A percentile compares a stretch with the other conserved stretches of the same genome.
These are phyloP conservation scores for Anguilla marmorata DNA, from an alignment of 2,797 vertebrate species.

Conservation along the genomic window DNA sequence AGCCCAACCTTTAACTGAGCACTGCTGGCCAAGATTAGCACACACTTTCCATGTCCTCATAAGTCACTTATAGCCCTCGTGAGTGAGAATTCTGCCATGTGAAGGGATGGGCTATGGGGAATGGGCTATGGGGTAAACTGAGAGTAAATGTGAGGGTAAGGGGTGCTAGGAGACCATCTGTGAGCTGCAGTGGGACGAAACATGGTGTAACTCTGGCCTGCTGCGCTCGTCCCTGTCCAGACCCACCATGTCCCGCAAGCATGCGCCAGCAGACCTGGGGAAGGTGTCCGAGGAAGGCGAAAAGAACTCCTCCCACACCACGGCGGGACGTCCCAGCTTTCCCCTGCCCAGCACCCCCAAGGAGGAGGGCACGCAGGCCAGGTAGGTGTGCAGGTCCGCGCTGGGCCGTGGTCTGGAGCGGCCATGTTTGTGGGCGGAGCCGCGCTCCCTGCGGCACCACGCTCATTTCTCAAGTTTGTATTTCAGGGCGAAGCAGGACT, in stretches of 20 bases:
- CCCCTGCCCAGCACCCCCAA: conserved; percentile 56
- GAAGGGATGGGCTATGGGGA: not conserved
- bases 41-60: not conserved
- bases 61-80: not conserved
- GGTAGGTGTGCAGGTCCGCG: conserved; percentile 56
- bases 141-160: not conserved
- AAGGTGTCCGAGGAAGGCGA: conserved; percentile 86
- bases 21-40: not conserved
- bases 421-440: no score
- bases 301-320: conserved; percentile 53
- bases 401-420: no score
- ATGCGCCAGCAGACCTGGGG: conserved; percentile 65
- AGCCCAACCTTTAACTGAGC: not conserved
- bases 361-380: conserved; percentile 64
- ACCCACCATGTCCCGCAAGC: conserved; percentile 66
- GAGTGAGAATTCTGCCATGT: not conserved
- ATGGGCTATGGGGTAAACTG: not conserved
- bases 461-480: not conserved
- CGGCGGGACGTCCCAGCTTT: conserved; percentile 54
- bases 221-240: conserved; percentile 49
- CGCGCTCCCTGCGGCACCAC: no score
- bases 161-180: not conserved
- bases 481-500: conserved; percentile 78
- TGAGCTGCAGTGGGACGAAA: not conserved
- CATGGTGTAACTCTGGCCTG: not conserved